These are phyloP conservation scores for Ophonus ardosiacus DNA, from an alignment of 2,888 invertebrate species.

Conservation along the genomic window DNA sequence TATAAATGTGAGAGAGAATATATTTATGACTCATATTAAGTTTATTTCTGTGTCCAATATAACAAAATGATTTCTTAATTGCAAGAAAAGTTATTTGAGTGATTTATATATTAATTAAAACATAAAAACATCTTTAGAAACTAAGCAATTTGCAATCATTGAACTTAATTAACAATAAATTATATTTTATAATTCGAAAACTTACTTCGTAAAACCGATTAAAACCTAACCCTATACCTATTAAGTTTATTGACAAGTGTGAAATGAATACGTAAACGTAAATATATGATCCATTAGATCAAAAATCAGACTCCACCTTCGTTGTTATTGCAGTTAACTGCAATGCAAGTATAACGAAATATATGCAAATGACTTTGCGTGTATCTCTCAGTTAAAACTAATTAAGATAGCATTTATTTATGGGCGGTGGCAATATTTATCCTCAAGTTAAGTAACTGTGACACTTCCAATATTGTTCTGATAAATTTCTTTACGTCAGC, in stretches of 20 bases:
- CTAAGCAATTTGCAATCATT: background rate
- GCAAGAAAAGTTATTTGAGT: background rate
- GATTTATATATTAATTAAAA: conserved; percentile 19
- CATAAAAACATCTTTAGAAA: conserved; percentile 7
- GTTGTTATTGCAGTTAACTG: background rate
- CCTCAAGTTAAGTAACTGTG: conserved; percentile 26
- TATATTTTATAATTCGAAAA: background rate
- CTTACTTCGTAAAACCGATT: background rate
- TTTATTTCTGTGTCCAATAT: background rate
- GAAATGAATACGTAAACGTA: background rate
- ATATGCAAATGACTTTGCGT: conserved; percentile 37
- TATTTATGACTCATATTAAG: background rate
- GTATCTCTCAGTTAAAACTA: conserved; percentile 35
- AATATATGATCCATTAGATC: conserved; percentile 3
- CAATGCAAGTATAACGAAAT: conserved; percentile 19
- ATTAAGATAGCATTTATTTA: conserved; percentile 56
- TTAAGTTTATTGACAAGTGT: conserved; percentile 14
- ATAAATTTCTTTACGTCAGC: conserved; percentile 33
- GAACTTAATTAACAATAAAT: conserved; percentile 25
- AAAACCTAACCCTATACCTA: background rate
- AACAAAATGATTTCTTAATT: conserved; percentile 3
- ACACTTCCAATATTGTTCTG: conserved; percentile 2
- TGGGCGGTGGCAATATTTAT: conserved; percentile 36
- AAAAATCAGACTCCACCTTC: background rate
- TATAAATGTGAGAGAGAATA: no score